Conservation (phyloP, 2,113 vertebrate genomes). For the Tenrec ecaudatus region DNA sequence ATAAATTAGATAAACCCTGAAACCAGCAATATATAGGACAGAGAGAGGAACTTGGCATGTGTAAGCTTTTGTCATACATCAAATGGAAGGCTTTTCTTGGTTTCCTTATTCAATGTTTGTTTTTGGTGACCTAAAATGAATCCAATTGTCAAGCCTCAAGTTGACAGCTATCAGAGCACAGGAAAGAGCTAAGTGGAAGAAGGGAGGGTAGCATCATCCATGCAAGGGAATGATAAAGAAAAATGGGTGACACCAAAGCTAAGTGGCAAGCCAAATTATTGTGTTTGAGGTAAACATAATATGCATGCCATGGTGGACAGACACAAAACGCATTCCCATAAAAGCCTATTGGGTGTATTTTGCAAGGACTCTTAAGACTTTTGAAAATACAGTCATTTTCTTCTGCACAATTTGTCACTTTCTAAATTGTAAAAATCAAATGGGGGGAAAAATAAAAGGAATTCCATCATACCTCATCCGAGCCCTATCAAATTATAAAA, state of each 20-base stretch:
- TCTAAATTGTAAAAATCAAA: constrained; percentile 62
- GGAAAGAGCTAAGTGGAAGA: constrained; percentile 47
- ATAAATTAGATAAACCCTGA: constrained; percentile 10
- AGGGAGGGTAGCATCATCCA: constrained; percentile 44
- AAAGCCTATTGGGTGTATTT: constrained; percentile 63
- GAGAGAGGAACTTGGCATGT: neutral
- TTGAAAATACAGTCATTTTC: constrained; percentile 71
- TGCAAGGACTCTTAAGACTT: constrained; percentile 45
- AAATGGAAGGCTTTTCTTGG: constrained; percentile 38
- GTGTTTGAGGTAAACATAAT: constrained; percentile 68
- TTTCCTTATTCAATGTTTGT: constrained; percentile 48
- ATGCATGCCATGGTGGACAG: constrained; percentile 67
- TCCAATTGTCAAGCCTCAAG: constrained; percentile 63
- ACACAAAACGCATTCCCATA: constrained; percentile 67
- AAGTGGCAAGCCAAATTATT: constrained; percentile 76
- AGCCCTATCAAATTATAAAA: no score
- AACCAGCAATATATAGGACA: constrained; percentile 18
- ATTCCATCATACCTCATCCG: neutral
- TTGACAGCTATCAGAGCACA: constrained; percentile 62
- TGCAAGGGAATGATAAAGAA: constrained; percentile 46
- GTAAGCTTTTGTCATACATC: constrained; percentile 14
- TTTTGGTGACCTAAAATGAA: constrained; percentile 46
- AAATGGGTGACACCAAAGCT: constrained; percentile 64
- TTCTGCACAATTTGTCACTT: constrained; percentile 61
- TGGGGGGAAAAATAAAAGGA: neutral